Conservation (phyloP, 2,113 vertebrate species). For the Urocitellus parryii region DNA sequence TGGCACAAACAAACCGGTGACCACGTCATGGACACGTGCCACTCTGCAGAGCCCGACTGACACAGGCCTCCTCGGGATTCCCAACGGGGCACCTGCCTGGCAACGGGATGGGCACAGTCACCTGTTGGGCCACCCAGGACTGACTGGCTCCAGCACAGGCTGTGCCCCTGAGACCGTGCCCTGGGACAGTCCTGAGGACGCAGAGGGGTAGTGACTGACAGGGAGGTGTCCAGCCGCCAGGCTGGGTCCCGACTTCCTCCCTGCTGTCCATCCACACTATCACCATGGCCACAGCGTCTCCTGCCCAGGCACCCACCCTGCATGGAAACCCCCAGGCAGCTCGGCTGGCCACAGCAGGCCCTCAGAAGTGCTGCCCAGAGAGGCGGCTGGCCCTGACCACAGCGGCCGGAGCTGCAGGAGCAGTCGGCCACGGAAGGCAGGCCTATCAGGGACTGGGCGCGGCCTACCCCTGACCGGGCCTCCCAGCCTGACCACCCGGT, state of each 20-base stretch:
- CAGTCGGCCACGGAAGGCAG: not conserved
- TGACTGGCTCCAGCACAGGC: rapidly evolving
- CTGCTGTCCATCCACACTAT: rapidly evolving
- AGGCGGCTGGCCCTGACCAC: rapidly evolving
- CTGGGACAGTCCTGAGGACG: not conserved
- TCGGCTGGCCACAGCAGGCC: not conserved
- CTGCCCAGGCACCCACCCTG: not conserved
- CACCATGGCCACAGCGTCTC: not conserved
- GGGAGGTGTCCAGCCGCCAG: not conserved
- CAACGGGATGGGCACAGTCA: too few relatives aligned
- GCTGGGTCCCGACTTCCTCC: not conserved
- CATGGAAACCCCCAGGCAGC: not conserved
- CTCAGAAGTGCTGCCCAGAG: not conserved
- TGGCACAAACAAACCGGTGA: too few relatives aligned
- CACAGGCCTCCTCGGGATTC: too few relatives aligned
- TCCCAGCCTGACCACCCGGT: not conserved
- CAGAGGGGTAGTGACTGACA: too few relatives aligned
- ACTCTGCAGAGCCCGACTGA: not conserved
- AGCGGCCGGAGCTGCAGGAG: rapidly evolving
- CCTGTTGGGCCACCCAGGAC: too few relatives aligned
- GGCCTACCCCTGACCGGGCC: too few relatives aligned
- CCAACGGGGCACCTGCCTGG: rapidly evolving
- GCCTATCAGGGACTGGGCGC: too few relatives aligned
- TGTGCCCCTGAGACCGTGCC: rapidly evolving
- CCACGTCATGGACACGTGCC: too few relatives aligned